Conservation (phyloP, 1,140 invertebrate species). For the Drosophila rhopaloa region DNA sequence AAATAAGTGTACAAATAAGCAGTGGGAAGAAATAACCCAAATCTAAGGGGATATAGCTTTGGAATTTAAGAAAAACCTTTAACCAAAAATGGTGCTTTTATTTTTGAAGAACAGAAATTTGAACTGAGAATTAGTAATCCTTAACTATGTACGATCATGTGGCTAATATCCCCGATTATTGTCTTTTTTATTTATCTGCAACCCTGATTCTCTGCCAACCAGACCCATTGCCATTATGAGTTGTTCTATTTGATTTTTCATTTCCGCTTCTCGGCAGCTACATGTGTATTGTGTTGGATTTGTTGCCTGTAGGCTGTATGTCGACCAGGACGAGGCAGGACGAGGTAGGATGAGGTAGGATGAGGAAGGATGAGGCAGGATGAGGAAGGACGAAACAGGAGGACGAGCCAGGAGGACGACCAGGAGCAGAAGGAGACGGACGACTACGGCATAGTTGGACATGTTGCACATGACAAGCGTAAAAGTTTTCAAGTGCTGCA, state of each 20-base stretch:
- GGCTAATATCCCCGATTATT: too few species aligned
- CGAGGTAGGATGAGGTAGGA: not conserved
- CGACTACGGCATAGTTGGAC: constrained; percentile 69
- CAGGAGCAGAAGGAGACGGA: constrained; percentile 29
- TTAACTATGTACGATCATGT: too few species aligned
- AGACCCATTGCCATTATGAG: constrained; percentile 65
- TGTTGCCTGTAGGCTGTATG: constrained; percentile 71
- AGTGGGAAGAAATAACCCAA: too few species aligned
- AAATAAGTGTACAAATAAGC: too few species aligned
- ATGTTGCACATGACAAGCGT: constrained; percentile 78
- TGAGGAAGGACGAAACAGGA: not conserved
- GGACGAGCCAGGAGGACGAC: not conserved
- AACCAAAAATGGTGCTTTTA: too few species aligned
- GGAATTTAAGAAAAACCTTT: too few species aligned
- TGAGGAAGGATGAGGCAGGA: not conserved
- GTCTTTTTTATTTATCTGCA: constrained; percentile 11
- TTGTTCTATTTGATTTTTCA: constrained; percentile 79
- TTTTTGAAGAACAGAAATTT: too few species aligned
- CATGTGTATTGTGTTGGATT: constrained; percentile 77
- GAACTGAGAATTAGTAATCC: too few species aligned
- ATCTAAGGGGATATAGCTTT: too few species aligned
- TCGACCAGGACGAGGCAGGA: constrained; percentile 20
- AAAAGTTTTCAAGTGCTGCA: constrained; percentile 76
- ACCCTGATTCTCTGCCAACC: constrained; percentile 23
- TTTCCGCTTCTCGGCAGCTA: constrained; percentile 65